Conservation (phyloP, 2,113 vertebrate species). For the Echinops telfairi region DNA sequence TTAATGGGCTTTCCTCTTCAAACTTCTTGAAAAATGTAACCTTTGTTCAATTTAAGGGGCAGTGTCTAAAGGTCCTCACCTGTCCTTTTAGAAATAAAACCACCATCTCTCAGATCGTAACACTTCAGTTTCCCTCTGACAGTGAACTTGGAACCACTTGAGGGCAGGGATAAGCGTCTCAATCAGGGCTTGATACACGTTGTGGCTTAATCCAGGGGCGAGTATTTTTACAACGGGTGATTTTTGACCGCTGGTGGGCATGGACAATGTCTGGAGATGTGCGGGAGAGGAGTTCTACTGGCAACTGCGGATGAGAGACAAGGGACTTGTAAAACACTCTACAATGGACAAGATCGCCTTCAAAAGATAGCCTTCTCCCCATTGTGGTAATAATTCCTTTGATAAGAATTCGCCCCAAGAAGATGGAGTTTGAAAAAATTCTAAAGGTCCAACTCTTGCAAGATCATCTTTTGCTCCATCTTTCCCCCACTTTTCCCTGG, state of each 20-base stretch:
- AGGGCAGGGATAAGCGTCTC: neutral
- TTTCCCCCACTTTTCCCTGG: too few relatives aligned
- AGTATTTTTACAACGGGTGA: neutral
- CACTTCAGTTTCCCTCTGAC: neutral
- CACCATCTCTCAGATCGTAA: neutral
- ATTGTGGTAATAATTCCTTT: too few relatives aligned
- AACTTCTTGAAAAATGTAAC: slow-evolving; percentile 64
- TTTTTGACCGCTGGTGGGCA: neutral
- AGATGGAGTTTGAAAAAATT: too few relatives aligned
- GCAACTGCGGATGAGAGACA: neutral
- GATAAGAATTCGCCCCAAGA: too few relatives aligned
- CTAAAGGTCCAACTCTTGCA: too few relatives aligned
- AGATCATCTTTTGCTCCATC: too few relatives aligned
- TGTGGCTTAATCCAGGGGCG: neutral
- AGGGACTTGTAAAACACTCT: neutral
- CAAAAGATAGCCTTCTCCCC: too few relatives aligned
- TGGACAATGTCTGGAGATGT: neutral
- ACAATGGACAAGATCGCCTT: neutral
- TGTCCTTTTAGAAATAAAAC: slow-evolving; percentile 39
- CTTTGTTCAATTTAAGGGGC: slow-evolving; percentile 59
- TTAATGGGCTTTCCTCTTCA: slow-evolving; percentile 68
- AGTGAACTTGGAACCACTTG: neutral
- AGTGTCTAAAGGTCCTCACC: slow-evolving; percentile 60
- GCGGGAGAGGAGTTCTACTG: rapidly evolving
- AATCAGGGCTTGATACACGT: neutral